phyloP scores from a whole-genome alignment of 2,797 vertebrate genomes.

The Sebastolobus alascanus region DNA sequence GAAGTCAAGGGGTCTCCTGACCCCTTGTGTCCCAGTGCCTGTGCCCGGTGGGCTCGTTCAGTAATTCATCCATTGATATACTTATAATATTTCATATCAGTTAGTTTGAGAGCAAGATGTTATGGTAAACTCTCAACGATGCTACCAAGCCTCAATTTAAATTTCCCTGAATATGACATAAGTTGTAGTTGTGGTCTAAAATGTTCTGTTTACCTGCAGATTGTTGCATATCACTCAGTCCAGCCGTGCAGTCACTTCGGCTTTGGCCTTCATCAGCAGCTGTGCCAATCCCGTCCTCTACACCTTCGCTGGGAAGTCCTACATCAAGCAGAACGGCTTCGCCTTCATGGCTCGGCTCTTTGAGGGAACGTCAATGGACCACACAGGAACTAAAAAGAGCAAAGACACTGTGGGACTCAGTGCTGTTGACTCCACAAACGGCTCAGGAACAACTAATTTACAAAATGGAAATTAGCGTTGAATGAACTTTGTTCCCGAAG shows the following conservation, averaged over 20 bases:
- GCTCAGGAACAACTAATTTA: rapidly evolving
- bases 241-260: slow-evolving; percentile 74
- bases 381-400: slow-evolving; percentile 36
- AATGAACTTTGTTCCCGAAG: slow-evolving; percentile 1
- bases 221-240: slow-evolving; percentile 29
- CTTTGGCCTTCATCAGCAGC: slow-evolving; percentile 92
- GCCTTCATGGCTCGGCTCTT: slow-evolving; percentile 90
- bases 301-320: slow-evolving; percentile 87
- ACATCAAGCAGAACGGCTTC: slow-evolving; percentile 86
- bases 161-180: too few species aligned
- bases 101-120: background rate
- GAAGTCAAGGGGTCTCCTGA: too few species aligned
- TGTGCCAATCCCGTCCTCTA: slow-evolving; percentile 91
- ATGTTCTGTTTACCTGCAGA: slow-evolving; percentile 53
- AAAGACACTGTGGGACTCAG: background rate
- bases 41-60: background rate
- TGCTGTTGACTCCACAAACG: background rate
- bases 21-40: too few species aligned
- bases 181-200: background rate
- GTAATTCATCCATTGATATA: background rate
- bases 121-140: background rate
- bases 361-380: slow-evolving; percentile 84
- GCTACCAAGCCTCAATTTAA: background rate
- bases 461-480: background rate
- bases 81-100: background rate